A percentile compares a stretch with the other conserved stretches of the same genome.
phyloP scores from a whole-genome alignment of 2,113 vertebrate species.

The Zosterops lateralis region DNA sequence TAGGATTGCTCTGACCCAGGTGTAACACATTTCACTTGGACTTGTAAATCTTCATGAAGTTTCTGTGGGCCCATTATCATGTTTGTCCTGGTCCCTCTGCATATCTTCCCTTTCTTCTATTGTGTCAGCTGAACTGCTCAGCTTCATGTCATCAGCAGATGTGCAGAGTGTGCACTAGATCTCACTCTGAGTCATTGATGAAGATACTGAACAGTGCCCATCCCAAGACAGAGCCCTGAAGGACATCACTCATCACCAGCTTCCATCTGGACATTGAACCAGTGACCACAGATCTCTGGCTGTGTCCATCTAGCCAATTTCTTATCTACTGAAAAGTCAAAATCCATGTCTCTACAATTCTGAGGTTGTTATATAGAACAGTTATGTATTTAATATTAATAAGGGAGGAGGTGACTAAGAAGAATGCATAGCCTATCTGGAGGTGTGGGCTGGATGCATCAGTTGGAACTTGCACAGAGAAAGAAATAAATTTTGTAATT shows the following conservation, averaged over 20 bases:
- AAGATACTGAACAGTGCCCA: neutral
- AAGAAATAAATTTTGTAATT: neutral
- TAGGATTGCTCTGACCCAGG: neutral
- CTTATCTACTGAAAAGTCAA: neutral
- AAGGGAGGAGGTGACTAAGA: neutral
- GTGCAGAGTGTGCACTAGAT: rapidly evolving
- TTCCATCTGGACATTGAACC: neutral
- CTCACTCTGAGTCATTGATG: neutral
- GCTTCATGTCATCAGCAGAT: rapidly evolving
- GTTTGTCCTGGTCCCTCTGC: neutral
- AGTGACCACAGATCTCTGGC: neutral
- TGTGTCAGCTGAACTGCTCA: neutral
- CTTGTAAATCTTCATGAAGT: neutral
- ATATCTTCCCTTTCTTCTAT: neutral
- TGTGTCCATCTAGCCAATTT: neutral
- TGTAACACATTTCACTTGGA: neutral
- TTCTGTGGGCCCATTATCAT: neutral
- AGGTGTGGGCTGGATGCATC: neutral
- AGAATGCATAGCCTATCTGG: neutral
- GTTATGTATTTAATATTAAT: neutral
- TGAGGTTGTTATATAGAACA: neutral
- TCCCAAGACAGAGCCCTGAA: neutral
- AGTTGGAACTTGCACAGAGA: neutral
- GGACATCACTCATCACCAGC: rapidly evolving
- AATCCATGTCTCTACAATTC: neutral